These are phyloP conservation scores for Spicauda simplicius DNA, from an alignment of 2,888 invertebrate species.

Conservation along the genomic window DNA sequence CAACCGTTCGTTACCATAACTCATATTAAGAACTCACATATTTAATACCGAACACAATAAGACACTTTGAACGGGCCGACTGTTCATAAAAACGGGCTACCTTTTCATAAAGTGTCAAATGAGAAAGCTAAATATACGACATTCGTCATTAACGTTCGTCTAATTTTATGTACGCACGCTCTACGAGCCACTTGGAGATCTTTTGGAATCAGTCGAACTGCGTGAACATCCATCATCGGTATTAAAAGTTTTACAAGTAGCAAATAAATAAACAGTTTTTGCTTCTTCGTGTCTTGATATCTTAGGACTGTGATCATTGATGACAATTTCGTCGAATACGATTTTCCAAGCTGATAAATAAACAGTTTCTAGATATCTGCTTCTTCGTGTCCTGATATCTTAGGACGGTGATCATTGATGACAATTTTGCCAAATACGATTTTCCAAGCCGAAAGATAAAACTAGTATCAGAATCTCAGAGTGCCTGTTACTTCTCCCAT, in stretches of 20 bases:
- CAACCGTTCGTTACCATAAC: constrained; percentile 68
- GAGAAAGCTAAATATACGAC: constrained; percentile 73
- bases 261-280: too few species aligned
- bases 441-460: too few species aligned
- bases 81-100: constrained; percentile 66
- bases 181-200: constrained; percentile 4
- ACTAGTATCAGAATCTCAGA: too few species aligned
- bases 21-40: constrained; percentile 72
- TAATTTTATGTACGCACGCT: constrained; percentile 65
- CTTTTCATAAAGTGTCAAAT: constrained; percentile 69
- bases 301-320: too few species aligned
- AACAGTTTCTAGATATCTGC: too few species aligned
- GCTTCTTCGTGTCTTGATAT: too few species aligned
- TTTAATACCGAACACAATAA: constrained; percentile 66
- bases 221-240: background rate
- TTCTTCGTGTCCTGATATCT: too few species aligned
- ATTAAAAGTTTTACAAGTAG: background rate
- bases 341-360: too few species aligned
- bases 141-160: constrained; percentile 70
- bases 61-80: constrained; percentile 57
- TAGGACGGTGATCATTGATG: too few species aligned
- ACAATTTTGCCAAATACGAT: too few species aligned
- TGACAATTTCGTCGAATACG: too few species aligned
- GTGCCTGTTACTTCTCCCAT: too few species aligned
- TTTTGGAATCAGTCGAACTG: constrained; percentile 7